phyloP scores from a whole-genome alignment of 2,888 invertebrate genomes.

The Philereme transversata region DNA sequence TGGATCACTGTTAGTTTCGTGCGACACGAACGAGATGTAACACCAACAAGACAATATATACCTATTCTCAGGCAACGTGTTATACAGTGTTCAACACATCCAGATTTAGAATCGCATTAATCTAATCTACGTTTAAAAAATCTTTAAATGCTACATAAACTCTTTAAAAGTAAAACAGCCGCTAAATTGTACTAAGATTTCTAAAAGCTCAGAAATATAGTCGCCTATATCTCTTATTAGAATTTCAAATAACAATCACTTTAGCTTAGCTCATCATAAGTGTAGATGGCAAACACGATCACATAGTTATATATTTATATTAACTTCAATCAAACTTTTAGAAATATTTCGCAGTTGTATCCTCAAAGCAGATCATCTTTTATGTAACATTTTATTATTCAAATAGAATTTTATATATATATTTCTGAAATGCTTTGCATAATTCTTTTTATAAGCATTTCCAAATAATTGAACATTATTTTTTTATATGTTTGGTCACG shows the following conservation, averaged over 20 bases:
- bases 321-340: too few relatives aligned
- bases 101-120: slow-evolving; percentile 15
- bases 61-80: slow-evolving; percentile 5
- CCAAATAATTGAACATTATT: slow-evolving; percentile 19
- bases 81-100: slow-evolving; percentile 10
- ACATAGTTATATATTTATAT: too few relatives aligned
- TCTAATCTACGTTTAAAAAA: slow-evolving; percentile 4
- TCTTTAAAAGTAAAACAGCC: slow-evolving; percentile 31
- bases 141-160: slow-evolving; percentile 10
- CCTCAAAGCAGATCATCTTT: not conserved
- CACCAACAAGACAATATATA: slow-evolving; percentile 8
- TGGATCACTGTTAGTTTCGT: not conserved
- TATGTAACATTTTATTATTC: not conserved
- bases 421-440: slow-evolving; percentile 32
- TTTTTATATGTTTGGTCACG: slow-evolving; percentile 34
- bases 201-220: slow-evolving; percentile 26
- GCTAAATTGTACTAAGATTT: slow-evolving; percentile 31
- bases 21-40: slow-evolving; percentile 11
- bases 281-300: too few relatives aligned
- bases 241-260: not conserved
- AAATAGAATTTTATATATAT: slow-evolving; percentile 4
- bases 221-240: slow-evolving; percentile 1
- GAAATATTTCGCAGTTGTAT: too few relatives aligned
- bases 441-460: slow-evolving; percentile 15
- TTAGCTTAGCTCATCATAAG: not conserved